These are phyloP conservation scores for Pocillopora grandis DNA, from an alignment of 92 coral and sea anemone genomes.

Conservation along the genomic window DNA sequence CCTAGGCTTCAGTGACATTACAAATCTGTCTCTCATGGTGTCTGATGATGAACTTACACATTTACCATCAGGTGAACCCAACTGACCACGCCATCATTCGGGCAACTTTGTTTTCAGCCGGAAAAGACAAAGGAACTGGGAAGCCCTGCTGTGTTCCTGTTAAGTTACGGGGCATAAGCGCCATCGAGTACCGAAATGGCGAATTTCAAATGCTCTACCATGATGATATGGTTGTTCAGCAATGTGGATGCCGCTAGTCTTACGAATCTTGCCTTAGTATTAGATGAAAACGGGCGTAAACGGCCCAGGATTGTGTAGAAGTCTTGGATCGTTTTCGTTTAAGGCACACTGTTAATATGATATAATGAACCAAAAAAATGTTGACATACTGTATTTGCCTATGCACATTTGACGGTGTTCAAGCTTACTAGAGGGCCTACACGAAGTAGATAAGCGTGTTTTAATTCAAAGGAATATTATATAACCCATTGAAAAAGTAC, in stretches of 20 bases:
- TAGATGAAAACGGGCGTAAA: too few species aligned
- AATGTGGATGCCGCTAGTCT: constrained; percentile 32
- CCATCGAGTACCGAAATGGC: neutral
- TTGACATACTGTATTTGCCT: too few species aligned
- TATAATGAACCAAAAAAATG: too few species aligned
- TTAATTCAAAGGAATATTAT: too few species aligned
- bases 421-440: too few species aligned
- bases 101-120: constrained; percentile 4
- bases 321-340: too few species aligned
- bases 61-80: constrained; percentile 19
- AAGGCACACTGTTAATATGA: too few species aligned
- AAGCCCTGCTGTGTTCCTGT: constrained; percentile 29
- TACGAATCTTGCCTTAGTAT: too few species aligned
- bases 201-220: neutral
- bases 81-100: constrained; percentile 11
- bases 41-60: neutral
- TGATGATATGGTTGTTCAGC: constrained; percentile 5
- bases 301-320: too few species aligned
- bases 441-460: too few species aligned
- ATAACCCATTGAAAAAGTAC: too few species aligned
- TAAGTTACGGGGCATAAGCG: constrained; percentile 3
- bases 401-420: too few species aligned
- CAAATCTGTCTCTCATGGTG: neutral
- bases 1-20: neutral
- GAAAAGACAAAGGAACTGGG: neutral